Evolutionary conservation across 2,113 vertebrate genomes (phyloP).

Genomic region (Sclerurus mexicanus): DNA sequence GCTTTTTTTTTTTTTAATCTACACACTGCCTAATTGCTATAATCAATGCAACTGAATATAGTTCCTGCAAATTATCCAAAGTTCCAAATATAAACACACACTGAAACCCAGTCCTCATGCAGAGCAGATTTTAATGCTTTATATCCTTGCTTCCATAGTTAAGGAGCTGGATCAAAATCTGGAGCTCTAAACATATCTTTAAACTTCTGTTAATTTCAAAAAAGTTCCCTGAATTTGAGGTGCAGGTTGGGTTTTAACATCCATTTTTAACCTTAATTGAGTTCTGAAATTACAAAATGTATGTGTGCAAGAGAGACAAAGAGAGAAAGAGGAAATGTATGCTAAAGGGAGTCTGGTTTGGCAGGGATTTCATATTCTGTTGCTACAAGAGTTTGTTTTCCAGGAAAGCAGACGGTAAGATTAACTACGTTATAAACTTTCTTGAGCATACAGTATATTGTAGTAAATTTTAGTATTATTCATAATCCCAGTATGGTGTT

Average conservation of each 20-base stretch:
- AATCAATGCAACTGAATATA: background rate
- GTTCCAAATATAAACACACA: background rate
- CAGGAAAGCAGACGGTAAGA: background rate
- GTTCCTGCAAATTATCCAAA: background rate
- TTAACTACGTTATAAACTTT: background rate
- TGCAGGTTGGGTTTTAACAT: background rate
- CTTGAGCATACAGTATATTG: background rate
- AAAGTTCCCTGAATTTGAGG: background rate
- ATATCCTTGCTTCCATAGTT: background rate
- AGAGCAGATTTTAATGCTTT: background rate
- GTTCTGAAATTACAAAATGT: background rate
- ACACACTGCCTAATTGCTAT: background rate
- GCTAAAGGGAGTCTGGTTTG: background rate
- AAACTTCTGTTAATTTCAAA: background rate
- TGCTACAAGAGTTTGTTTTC: background rate
- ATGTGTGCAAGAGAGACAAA: background rate
- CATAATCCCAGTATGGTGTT: background rate
- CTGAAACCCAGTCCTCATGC: background rate
- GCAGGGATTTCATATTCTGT: background rate
- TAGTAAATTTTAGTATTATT: background rate
- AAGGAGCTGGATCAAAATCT: background rate
- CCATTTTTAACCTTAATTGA: background rate
- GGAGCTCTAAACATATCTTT: background rate
- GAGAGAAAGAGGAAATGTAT: background rate
- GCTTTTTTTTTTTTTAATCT: background rate